These are phyloP conservation scores for Lophotis ruficrista DNA, from an alignment of 2,113 vertebrate genomes.

Conservation along the genomic window DNA sequence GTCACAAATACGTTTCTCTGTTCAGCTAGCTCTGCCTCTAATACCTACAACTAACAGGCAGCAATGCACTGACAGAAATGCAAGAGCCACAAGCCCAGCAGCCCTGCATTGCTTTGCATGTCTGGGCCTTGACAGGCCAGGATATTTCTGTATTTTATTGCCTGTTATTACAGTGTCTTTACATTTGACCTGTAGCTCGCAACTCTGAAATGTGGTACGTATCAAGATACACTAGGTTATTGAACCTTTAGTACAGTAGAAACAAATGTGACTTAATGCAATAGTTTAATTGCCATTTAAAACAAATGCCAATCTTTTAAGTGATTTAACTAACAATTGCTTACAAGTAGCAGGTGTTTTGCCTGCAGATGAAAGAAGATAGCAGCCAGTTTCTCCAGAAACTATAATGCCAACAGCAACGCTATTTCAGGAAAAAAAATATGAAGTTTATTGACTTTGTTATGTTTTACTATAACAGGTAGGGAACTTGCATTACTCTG, in stretches of 20 bases:
- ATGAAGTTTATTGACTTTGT: background rate
- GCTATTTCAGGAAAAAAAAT: background rate
- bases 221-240: constrained; percentile 34
- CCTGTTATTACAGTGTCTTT: constrained; percentile 31
- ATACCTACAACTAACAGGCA: background rate
- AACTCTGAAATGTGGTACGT: constrained; percentile 20
- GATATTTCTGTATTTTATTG: constrained; percentile 52
- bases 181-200: constrained; percentile 37
- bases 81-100: background rate
- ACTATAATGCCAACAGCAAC: background rate
- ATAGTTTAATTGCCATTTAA: constrained; percentile 39
- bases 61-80: background rate
- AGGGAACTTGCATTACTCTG: background rate
- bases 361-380: constrained; percentile 36
- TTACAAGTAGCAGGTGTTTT: constrained; percentile 49
- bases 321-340: constrained; percentile 13
- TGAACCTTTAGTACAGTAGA: constrained; percentile 45
- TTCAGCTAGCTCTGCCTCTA: background rate
- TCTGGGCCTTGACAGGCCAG: background rate
- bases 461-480: background rate
- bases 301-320: constrained; percentile 28
- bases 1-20: background rate
- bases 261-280: constrained; percentile 38
- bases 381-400: constrained; percentile 19
- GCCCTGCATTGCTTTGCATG: background rate